Percentiles rank a stretch among this genome's conserved stretches.
Evolutionary conservation across 2,797 vertebrate species (phyloP).

Genomic region (Bradypodion ventrale): DNA sequence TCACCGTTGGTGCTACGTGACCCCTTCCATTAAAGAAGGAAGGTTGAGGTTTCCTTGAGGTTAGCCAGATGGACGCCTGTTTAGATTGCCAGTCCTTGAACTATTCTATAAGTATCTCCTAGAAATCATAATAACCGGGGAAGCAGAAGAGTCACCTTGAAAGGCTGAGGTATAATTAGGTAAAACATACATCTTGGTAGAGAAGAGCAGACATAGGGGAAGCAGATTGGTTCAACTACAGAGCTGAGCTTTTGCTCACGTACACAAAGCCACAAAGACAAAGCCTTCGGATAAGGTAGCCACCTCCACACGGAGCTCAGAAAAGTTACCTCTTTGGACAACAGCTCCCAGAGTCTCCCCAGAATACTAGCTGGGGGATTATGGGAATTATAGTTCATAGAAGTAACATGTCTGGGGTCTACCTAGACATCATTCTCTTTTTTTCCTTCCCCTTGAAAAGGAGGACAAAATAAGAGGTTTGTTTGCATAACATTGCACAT

Average conservation of each 20-base stretch:
- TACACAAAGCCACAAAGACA: neutral
- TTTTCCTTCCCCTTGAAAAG: no score
- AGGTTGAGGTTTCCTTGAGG: neutral
- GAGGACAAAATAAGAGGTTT: no score
- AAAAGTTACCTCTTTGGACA: no score
- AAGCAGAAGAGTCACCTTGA: neutral
- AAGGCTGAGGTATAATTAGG: slow-evolving; percentile 7
- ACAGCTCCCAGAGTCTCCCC: no score
- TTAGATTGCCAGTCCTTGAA: neutral
- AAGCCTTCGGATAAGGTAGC: neutral
- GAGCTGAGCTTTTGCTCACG: no score
- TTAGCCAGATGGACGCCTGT: neutral
- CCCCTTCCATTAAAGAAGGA: neutral
- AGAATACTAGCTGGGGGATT: no score
- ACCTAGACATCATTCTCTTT: no score
- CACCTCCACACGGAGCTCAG: no score
- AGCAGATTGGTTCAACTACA: neutral
- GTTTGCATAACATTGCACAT: no score
- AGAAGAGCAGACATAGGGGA: neutral
- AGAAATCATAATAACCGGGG: neutral
- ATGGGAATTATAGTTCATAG: no score
- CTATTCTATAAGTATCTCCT: neutral
- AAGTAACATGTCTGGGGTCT: no score
- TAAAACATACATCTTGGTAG: neutral
- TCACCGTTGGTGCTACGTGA: neutral